A percentile compares a stretch with the other conserved stretches of the same genome.
These are phyloP conservation scores for Corbicula japonica DNA, from an alignment of 2,888 invertebrate species.

Conservation along the genomic window DNA sequence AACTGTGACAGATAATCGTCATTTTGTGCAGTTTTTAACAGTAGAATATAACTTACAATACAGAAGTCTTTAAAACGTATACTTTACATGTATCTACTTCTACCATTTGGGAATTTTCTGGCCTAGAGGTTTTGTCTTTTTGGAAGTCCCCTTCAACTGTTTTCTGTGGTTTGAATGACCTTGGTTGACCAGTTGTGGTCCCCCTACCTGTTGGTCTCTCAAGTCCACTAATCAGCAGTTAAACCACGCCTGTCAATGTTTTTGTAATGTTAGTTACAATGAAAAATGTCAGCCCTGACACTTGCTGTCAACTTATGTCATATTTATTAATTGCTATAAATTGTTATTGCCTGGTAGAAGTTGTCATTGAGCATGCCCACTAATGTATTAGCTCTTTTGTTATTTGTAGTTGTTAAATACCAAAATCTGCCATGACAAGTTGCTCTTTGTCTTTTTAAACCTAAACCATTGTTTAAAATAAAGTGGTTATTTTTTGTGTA, in stretches of 20 bases:
- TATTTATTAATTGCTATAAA: slow-evolving; percentile 50
- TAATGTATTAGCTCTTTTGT: slow-evolving; percentile 37
- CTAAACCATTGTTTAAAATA: neutral
- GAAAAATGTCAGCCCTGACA: slow-evolving; percentile 36
- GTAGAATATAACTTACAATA: no score
- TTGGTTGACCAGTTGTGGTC: no score
- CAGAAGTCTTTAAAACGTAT: no score
- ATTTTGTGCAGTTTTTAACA: no score
- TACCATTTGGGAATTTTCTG: no score
- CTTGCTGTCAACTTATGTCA: slow-evolving; percentile 31
- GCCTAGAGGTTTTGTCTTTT: no score
- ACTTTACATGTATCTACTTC: no score
- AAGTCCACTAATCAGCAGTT: no score
- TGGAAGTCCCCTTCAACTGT: no score
- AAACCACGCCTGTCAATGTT: slow-evolving; percentile 44
- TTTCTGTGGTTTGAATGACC: no score
- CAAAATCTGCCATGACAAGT: slow-evolving; percentile 5
- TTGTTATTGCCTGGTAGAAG: slow-evolving; percentile 30
- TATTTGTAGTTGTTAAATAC: slow-evolving; percentile 8
- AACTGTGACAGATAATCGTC: no score
- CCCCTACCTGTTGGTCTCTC: no score
- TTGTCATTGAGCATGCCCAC: slow-evolving; percentile 10
- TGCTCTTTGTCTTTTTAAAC: slow-evolving; percentile 3
- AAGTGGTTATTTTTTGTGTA: neutral
- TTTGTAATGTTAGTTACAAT: slow-evolving; percentile 37